Evolutionary conservation across 2,797 vertebrate genomes (phyloP), one percentile per base, ranked within the genome.

Genomic region (Arremon aurantiirostris): DNA sequence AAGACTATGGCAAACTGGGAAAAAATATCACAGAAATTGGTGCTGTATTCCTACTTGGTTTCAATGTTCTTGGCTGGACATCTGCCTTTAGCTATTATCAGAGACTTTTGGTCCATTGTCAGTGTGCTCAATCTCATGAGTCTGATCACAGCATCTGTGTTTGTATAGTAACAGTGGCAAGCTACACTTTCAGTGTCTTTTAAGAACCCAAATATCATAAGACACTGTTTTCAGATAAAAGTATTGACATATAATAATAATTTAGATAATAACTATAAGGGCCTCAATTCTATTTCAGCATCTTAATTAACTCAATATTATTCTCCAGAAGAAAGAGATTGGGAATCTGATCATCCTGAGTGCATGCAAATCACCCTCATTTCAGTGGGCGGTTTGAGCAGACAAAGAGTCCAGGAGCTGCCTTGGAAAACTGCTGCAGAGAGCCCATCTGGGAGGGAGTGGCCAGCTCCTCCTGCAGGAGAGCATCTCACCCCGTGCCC

Each of bases 231-330:
- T 78, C 41, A 75, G 42, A 91, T 64, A 52, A 87, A 89, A 91
- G 35, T 15, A 66, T 27, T 82, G 44, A 75, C 56, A 52, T 76
- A 69, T 6, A 90, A 93, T 28, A 90, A 72, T 66, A 82, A 86
- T 88, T 81, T 82, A 85, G 39, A 44, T 86, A 91, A 89, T 66
- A 88, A 70, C 53, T 68, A 17, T 39, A 69, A 83, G 75, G 3
- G 15, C 18, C 41, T 65, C 37, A 6, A 28, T 85, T 82, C n/a
- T 79, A 42, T 68, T 92, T 71, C 39, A 71, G n/a, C 68, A 46
- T 44, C 60, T 60, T 64, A 86, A 89, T 87, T 85, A 87, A 39
- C 68, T 56, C 44, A 82, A 46, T 63, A 30, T 26, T 77, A 34
- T 60, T 86, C 17, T 16, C 10, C 22, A 86, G 82, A 85, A 89